These are phyloP conservation scores for crab-eating macaque (Macaca fascicularis) DNA, from an alignment of 2,113 vertebrate species.

Conservation along the genomic window T2T-MFA8v1.1 NC_088390.1:87563501-87564000, in stretches of 20 bases:
- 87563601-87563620: background rate
- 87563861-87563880: no score
- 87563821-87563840: background rate
- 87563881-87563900: no score
- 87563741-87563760: no score
- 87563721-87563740: no score
- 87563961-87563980: fast-evolving
- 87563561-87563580: background rate
- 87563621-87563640: background rate
- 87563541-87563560: background rate
- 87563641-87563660: no score
- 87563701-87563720: no score
- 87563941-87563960: background rate
- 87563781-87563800: no score
- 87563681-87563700: no score
- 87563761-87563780: fast-evolving
- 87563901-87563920: no score
- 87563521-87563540: background rate
- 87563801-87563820: no score
- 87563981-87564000: background rate
- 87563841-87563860: background rate
- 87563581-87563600: background rate
- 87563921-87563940: background rate
- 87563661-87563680: no score
- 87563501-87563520: background rate